phyloP scores from a whole-genome alignment of 2,113 vertebrate genomes.

The Emydocephalus ijimae region DNA sequence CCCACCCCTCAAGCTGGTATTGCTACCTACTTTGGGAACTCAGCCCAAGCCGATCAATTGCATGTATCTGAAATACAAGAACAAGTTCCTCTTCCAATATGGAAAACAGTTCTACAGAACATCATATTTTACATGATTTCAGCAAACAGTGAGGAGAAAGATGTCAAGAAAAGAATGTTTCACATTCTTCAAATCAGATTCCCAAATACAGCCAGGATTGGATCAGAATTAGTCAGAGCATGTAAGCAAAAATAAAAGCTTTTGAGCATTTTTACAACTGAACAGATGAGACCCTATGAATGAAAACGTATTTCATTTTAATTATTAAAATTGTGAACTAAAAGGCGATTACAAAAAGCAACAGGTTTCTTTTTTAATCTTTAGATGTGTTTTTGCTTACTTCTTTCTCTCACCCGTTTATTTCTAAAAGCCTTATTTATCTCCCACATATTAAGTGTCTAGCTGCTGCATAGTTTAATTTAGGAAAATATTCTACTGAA shows the following conservation, averaged over 20 bases:
- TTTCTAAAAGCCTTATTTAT: too few relatives aligned
- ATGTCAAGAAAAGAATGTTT: not conserved
- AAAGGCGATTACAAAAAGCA: too few relatives aligned
- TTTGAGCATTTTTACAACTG: not conserved
- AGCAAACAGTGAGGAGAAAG: not conserved
- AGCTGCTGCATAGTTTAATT: too few relatives aligned
- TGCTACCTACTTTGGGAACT: not conserved
- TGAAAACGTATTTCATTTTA: too few relatives aligned
- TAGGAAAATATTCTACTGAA: too few relatives aligned
- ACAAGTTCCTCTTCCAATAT: not conserved
- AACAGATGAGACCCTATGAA: not conserved
- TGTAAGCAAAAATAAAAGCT: not conserved
- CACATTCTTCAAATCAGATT: not conserved
- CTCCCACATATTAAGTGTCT: too few relatives aligned
- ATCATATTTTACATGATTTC: not conserved
- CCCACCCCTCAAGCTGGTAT: not conserved
- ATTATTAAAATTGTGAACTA: too few relatives aligned
- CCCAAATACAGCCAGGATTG: not conserved
- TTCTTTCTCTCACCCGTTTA: too few relatives aligned
- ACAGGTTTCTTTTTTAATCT: too few relatives aligned
- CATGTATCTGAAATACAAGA: not conserved
- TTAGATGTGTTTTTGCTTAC: too few relatives aligned
- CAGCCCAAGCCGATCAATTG: not conserved
- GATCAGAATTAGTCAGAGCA: not conserved
- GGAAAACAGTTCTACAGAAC: not conserved